phyloP scores from a whole-genome alignment of 2,888 invertebrate genomes.

The Euproctis similis region DNA sequence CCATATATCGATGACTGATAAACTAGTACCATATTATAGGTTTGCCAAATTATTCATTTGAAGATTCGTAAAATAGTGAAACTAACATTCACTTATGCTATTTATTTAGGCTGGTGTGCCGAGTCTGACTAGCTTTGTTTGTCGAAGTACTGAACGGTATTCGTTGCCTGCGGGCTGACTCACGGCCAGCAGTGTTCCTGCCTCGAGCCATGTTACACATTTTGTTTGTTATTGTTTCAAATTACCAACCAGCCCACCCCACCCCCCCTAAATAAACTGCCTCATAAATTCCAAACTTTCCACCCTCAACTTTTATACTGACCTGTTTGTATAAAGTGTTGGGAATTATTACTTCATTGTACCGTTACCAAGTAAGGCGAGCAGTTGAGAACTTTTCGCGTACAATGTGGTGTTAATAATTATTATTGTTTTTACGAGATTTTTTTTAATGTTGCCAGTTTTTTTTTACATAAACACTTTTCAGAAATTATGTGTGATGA shows the following conservation, averaged over 20 bases:
- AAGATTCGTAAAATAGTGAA: no score
- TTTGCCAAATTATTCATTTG: no score
- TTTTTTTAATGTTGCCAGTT: no score
- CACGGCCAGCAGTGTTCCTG: constrained; percentile 16
- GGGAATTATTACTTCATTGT: constrained; percentile 35
- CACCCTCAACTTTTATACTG: constrained; percentile 45
- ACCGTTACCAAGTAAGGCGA: constrained; percentile 22
- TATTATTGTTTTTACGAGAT: constrained; percentile 16
- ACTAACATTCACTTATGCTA: no score
- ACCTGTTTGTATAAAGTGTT: constrained; percentile 43
- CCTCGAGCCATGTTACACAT: constrained; percentile 33
- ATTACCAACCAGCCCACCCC: no score
- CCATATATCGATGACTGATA: no score
- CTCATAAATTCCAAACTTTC: constrained; percentile 55
- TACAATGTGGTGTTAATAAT: constrained; percentile 25
- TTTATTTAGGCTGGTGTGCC: not conserved
- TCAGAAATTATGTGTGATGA: no score
- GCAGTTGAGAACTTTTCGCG: constrained; percentile 19
- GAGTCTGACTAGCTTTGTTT: constrained; percentile 21
- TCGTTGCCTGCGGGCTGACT: constrained; percentile 25
- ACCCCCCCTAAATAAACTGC: constrained; percentile 51
- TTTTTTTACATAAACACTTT: no score
- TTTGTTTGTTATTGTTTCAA: constrained; percentile 63
- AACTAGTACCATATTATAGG: no score
- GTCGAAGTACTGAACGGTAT: constrained; percentile 25